These are phyloP conservation scores for Eledona agricola DNA, from an alignment of 2,888 invertebrate species.

Conservation along the genomic window DNA sequence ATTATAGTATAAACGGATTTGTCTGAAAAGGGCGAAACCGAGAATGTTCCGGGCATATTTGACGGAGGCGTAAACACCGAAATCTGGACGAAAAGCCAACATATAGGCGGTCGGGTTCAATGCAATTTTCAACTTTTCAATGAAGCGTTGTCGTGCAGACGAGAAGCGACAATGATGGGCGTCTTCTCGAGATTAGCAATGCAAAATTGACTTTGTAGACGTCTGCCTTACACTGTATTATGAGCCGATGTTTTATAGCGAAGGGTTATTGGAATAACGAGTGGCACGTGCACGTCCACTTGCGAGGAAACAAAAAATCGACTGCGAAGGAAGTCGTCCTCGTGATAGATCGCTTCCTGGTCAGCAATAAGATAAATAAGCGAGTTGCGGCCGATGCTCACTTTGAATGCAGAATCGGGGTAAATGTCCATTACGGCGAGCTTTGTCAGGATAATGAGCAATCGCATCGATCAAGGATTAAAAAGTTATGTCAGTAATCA, in stretches of 20 bases:
- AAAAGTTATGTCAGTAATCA: constrained; percentile 23
- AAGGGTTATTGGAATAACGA: constrained; percentile 3
- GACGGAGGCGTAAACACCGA: not conserved
- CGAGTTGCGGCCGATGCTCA: too few relatives aligned
- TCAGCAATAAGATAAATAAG: too few relatives aligned
- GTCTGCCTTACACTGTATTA: constrained; percentile 29
- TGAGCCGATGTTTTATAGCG: constrained; percentile 18
- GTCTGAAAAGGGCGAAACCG: too few relatives aligned
- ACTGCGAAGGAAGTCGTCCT: too few relatives aligned
- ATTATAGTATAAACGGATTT: too few relatives aligned
- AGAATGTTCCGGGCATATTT: not conserved
- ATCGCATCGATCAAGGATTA: constrained; percentile 24
- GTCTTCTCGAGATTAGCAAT: constrained; percentile 36
- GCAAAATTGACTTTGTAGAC: constrained; percentile 37
- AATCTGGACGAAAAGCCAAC: not conserved
- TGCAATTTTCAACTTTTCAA: constrained; percentile 35
- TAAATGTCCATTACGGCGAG: constrained; percentile 8
- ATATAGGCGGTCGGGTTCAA: constrained; percentile 5
- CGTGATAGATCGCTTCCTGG: too few relatives aligned
- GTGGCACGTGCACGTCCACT: constrained; percentile 5
- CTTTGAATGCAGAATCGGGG: constrained; percentile 1
- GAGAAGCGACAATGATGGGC: constrained; percentile 29
- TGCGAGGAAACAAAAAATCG: too few relatives aligned
- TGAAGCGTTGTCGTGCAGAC: constrained; percentile 25
- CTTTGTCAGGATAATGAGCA: constrained; percentile 15